Evolutionary conservation across 2,888 invertebrate species (phyloP), one percentile per base, ranked within the genome.

Genomic region (Oscheius onirici): DNA sequence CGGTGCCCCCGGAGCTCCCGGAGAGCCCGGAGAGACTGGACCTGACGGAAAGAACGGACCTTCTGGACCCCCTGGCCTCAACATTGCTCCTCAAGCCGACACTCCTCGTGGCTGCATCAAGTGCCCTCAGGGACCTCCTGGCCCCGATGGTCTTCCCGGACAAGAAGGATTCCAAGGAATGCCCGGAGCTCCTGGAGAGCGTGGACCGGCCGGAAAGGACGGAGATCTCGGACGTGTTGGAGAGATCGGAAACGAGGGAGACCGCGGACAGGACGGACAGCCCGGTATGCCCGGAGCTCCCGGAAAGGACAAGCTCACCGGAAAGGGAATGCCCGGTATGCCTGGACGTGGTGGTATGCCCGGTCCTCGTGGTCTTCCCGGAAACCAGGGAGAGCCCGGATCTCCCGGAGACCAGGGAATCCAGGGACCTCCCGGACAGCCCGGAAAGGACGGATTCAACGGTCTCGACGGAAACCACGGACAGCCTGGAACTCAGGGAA

Each of bases 41-140:
- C 75, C 75, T 44, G 82, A 82, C 69, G 82, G 82, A 76, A 76
- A 79, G 75, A 79, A 78, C 72, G 82, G 82, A 73, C 76, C 79
- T 57, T 69, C 78, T 46, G 82, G 82, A 74, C 77, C 74, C 44
- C 78, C 81, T 41, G 81, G 81, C 72, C 75, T 81, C 58, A 75
- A 76, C 69, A 75, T 81, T 20, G 73, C 78, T 51, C 55, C 75
- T n/a, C 76, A 74, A 57, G 71, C 74, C 61, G 79, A 81, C 54
- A 68, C 78, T 63, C 79, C 79, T 41, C 74, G 74, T 55, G 81
- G 79, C 28, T 81, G 81, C 78, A 78, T 81, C 78, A 78, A 79
- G 75, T 81, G 80, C 73, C 81, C 81, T 52, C 77, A 76, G 40
- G 79, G 81, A 71, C 58, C 71, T n/a, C 80, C 79, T 55, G 82